Conservation (phyloP, 2,113 vertebrate genomes). For the Psittacula cyanocephala region DNA sequence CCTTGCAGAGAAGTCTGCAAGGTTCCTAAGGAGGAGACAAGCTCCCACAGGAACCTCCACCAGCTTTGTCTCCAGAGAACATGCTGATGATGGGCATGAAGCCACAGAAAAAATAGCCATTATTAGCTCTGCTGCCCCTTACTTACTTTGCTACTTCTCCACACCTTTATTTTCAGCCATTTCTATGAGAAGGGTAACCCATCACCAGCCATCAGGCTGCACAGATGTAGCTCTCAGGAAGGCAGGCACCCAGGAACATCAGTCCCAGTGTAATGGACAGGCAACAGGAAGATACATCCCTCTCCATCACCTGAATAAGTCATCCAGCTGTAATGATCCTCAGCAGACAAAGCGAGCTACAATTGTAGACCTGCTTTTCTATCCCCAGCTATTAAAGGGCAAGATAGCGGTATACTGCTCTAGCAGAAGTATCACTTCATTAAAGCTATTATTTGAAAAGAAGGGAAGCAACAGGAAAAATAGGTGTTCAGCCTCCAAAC, state of each 20-base stretch:
- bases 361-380: background rate
- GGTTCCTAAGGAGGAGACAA: background rate
- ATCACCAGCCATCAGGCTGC: background rate
- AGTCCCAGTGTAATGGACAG: background rate
- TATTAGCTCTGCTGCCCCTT: background rate
- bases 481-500: background rate
- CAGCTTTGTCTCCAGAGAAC: background rate
- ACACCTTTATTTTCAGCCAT: background rate
- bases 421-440: background rate
- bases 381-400: background rate
- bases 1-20: background rate
- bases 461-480: background rate
- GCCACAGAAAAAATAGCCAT: background rate
- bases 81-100: rapidly evolving
- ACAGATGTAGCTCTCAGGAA: rapidly evolving
- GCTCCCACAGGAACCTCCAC: background rate
- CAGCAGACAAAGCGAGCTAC: background rate
- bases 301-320: background rate
- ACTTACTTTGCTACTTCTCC: background rate
- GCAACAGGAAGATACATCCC: background rate
- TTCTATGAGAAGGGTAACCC: background rate
- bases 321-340: background rate
- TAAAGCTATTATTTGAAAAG: background rate
- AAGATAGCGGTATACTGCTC: background rate
- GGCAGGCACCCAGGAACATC: background rate